These are phyloP conservation scores for Heterodera carotae DNA, from an alignment of 1,140 invertebrate genomes.

Conservation along the genomic window DNA sequence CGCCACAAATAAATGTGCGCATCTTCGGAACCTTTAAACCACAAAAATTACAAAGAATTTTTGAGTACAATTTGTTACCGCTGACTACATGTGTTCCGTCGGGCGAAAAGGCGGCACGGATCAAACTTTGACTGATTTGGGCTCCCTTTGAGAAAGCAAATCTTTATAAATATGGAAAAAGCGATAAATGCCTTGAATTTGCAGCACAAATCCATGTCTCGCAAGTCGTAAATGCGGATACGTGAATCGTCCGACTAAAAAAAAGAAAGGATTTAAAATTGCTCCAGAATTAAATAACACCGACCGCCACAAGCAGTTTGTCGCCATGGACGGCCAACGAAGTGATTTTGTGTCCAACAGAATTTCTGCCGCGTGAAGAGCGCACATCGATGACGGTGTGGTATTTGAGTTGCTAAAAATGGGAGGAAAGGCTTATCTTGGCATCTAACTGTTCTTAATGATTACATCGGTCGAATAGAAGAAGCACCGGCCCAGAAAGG, in stretches of 20 bases:
- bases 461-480: constrained; percentile 89
- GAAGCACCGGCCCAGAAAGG: constrained; percentile 93
- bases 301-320: constrained; percentile 82
- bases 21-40: constrained; percentile 80
- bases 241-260: constrained; percentile 86
- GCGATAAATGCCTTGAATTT: constrained; percentile 74
- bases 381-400: constrained; percentile 94
- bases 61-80: constrained; percentile 65
- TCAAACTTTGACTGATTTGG: constrained; percentile 92
- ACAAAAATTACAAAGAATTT: constrained; percentile 28
- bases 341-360: constrained; percentile 85
- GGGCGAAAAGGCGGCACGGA: constrained; percentile 90
- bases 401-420: constrained; percentile 82
- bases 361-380: constrained; percentile 89
- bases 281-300: neutral
- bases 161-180: neutral
- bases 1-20: constrained; percentile 74
- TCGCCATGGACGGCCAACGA: constrained; percentile 75
- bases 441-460: constrained; percentile 4
- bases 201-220: constrained; percentile 90
- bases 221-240: constrained; percentile 91
- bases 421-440: no score
- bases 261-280: neutral
- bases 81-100: constrained; percentile 95
- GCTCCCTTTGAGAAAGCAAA: constrained; percentile 88